Base-by-base conservation (phyloP, 1,140 invertebrate genomes). In the Sycobia sp. region DNA sequence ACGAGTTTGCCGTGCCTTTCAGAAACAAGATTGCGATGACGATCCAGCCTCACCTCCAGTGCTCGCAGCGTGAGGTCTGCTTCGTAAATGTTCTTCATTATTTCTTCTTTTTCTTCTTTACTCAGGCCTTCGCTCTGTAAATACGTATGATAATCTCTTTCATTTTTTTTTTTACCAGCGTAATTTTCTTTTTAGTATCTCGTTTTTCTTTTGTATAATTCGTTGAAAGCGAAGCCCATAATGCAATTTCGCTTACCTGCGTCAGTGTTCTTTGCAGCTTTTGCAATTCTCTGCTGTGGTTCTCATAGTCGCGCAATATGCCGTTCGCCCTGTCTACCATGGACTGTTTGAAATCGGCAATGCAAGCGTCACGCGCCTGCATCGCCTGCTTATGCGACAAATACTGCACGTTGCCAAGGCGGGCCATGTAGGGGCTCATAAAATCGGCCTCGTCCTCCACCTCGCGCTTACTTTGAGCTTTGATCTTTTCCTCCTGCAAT, bases 361-460 rank as follows among this genome's bases (percentile, higher is more conserved):
- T 66, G 44, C 86, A 88, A 7, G 79, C 71, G 3, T 85, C 69
- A 62, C 75, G 78, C 0, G 84, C 67, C 11, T 74, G 59, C 16
- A 68, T 25, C 0, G 85, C 83, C 70, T 84, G 71, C 2, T 74
- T 65, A 46, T 69, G 69, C 1, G 73, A 74, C 27, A 84, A 43
- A 9, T 62, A 23, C 29, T 55, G 16, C 32, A 80, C 76, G 66
- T 82, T 73, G n/a, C 83, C 82, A 23, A 84, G 72, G 34, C 78
- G 74, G 1, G 83, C 81, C 7, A 88, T 66, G 69, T 87, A 88
- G 0, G 86, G 85, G n/a, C 78, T 76, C 14, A 88, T 68, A 60
- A 84, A 85, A 68, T 88, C 83, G 0, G 82, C 65, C 1, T 81
- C 77, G 56, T 76, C 74, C 22, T 71, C 75, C 3, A 76, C 61